Conservation (phyloP, 2,797 vertebrate species). For the Myripristis jacobus region DNA sequence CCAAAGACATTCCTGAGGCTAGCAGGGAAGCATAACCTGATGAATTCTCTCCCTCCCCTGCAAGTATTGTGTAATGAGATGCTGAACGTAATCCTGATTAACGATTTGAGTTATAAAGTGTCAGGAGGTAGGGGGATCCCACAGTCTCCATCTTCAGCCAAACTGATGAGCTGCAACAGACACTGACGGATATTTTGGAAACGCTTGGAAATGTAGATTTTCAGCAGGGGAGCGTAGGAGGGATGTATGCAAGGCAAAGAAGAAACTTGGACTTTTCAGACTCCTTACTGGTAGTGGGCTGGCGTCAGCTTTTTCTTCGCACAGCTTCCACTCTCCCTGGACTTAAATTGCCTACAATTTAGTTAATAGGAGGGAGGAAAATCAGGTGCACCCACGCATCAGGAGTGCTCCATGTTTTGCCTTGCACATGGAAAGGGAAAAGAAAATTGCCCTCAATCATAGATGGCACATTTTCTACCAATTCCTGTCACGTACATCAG, state of each 20-base stretch:
- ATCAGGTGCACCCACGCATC: constrained; percentile 49
- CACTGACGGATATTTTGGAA: neutral
- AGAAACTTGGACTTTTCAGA: neutral
- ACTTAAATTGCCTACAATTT: constrained; percentile 70
- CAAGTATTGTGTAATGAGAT: constrained; percentile 52
- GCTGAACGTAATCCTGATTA: constrained; percentile 56
- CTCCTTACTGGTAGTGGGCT: constrained; percentile 26
- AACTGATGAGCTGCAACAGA: constrained; percentile 18
- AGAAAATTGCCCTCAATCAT: constrained; percentile 66
- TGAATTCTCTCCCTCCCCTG: constrained; percentile 27
- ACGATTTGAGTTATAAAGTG: constrained; percentile 44
- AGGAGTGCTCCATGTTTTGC: constrained; percentile 6
- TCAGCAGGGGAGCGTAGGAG: neutral
- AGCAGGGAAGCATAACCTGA: constrained; percentile 36
- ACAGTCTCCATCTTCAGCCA: constrained; percentile 20
- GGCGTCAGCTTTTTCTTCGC: constrained; percentile 42
- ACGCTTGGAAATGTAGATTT: constrained; percentile 18
- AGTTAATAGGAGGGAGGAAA: constrained; percentile 64
- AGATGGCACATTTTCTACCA: constrained; percentile 46
- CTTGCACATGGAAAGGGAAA: constrained; percentile 18
- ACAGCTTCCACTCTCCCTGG: constrained; percentile 39
- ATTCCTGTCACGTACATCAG: constrained; percentile 51
- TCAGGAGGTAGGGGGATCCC: constrained; percentile 34
- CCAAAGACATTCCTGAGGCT: constrained; percentile 58
- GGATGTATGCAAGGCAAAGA: constrained; percentile 3